Base-by-base conservation (phyloP, 2,888 invertebrate species). In the Xylophagus ater region DNA sequence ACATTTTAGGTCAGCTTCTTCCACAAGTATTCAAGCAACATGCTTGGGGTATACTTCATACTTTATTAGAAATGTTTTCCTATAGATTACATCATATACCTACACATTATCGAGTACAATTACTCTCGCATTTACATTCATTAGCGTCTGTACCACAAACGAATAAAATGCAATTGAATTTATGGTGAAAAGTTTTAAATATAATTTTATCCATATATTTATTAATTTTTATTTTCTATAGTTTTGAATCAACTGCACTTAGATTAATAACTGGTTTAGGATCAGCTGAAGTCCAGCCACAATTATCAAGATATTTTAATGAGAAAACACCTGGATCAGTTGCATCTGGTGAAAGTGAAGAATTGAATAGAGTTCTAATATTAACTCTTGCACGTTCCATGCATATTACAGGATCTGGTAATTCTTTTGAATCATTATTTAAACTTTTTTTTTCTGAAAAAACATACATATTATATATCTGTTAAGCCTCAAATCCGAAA, bases 61-160 rank as follows among this genome's bases (percentile, higher is more conserved):
- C 92, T 0, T 67, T 96, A 24, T 62, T 96, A 54, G 94, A 96
- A 64, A 94, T 96, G 93, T 93, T 94, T 61, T 90, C 89, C 44
- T 93, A 93, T 60, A 74, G 96, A 31, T 80, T 96, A 65, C 93
- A 94, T 61, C 94, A 96, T 62, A 92, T 94, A 49, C 93, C 92
- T 54, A 90, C 93, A 0, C 92, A 93, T 65, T 96, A 94, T 63
- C 72, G 93, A 37, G 87, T 94, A 8, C 93, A 94, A 52, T 68
- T 96, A 32, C 68, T 96, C 6, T 87, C 89, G 3, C 86, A 93
- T 62, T 76, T 94, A 43, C 92, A 94, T 62, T 87, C 87, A 18
- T 70, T 94, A 37, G 85, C 92, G 3, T 83, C 87, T 1, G 87
- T 89, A 19, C 87, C 90, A 3, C 92, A 92, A 63, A 89, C 92